These are phyloP conservation scores for Lampris incognitus DNA, from an alignment of 2,113 vertebrate genomes.

Conservation along the genomic window DNA sequence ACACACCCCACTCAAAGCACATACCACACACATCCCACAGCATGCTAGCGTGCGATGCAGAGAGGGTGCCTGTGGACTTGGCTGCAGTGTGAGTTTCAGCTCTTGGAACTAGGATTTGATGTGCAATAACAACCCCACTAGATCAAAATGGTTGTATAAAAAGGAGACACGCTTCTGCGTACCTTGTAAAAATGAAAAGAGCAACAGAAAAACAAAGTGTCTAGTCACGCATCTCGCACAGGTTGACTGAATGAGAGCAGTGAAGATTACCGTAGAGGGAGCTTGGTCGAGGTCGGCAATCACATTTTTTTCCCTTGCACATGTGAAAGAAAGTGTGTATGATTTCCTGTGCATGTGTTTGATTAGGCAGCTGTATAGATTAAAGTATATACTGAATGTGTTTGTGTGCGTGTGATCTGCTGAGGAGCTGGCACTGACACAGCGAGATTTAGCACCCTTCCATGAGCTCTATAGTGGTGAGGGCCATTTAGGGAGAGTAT, in stretches of 20 bases:
- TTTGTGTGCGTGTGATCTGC: slow-evolving; percentile 25
- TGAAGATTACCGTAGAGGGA: slow-evolving; percentile 46
- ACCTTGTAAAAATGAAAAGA: slow-evolving; percentile 78
- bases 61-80: slow-evolving; percentile 57
- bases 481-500: slow-evolving; percentile 54
- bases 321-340: slow-evolving; percentile 26
- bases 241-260: slow-evolving; percentile 61
- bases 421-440: slow-evolving; percentile 50
- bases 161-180: slow-evolving; percentile 75
- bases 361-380: slow-evolving; percentile 43
- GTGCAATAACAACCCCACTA: slow-evolving; percentile 71
- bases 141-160: slow-evolving; percentile 76
- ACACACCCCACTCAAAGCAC: slow-evolving; percentile 35
- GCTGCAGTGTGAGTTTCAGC: slow-evolving; percentile 52
- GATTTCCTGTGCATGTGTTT: neutral
- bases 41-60: slow-evolving; percentile 65
- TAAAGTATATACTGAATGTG: slow-evolving; percentile 16
- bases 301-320: slow-evolving; percentile 14
- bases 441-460: slow-evolving; percentile 43
- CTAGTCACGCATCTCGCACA: slow-evolving; percentile 78
- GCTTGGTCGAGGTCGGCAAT: slow-evolving; percentile 37
- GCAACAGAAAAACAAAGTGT: slow-evolving; percentile 58
- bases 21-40: slow-evolving; percentile 46
- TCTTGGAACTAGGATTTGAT: slow-evolving; percentile 67
- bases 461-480: slow-evolving; percentile 52